These are phyloP conservation scores for Thunnus thynnus DNA, from an alignment of 2,113 vertebrate genomes.

Conservation along the genomic window DNA sequence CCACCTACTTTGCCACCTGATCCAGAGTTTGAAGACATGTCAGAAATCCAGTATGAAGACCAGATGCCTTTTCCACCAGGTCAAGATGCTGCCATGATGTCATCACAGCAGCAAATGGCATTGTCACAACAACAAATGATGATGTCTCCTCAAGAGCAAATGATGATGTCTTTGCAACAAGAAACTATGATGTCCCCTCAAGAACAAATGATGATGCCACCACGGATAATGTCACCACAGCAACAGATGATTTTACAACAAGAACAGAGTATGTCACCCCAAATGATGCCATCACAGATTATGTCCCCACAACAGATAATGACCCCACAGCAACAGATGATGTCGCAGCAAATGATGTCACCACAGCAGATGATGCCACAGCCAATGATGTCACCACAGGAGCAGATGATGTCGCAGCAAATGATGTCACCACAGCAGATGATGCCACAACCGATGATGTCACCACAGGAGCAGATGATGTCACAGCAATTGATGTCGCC, in stretches of 20 bases:
- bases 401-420: conserved; percentile 40
- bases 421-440: conserved; percentile 24
- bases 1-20: conserved; percentile 85
- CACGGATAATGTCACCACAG: conserved; percentile 43
- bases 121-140: conserved; percentile 8
- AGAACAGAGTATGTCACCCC: conserved; percentile 21
- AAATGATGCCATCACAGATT: conserved; percentile 33
- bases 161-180: conserved; percentile 39
- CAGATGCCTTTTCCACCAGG: conserved; percentile 56
- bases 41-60: conserved; percentile 85
- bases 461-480: conserved; percentile 45
- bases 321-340: conserved; percentile 26
- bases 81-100: conserved; percentile 56
- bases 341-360: conserved; percentile 36
- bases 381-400: conserved; percentile 17
- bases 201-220: neutral
- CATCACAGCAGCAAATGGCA: conserved; percentile 64
- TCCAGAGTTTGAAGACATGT: conserved; percentile 82
- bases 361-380: conserved; percentile 32
- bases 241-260: conserved; percentile 51
- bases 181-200: conserved; percentile 38
- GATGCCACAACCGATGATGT: conserved; percentile 25
- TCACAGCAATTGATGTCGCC: conserved; percentile 41
- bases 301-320: conserved; percentile 14
- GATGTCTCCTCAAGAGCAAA: conserved; percentile 38